These are phyloP conservation scores for Myxocyprinus asiaticus DNA, from an alignment of 2,113 vertebrate species.

Conservation along the genomic window DNA sequence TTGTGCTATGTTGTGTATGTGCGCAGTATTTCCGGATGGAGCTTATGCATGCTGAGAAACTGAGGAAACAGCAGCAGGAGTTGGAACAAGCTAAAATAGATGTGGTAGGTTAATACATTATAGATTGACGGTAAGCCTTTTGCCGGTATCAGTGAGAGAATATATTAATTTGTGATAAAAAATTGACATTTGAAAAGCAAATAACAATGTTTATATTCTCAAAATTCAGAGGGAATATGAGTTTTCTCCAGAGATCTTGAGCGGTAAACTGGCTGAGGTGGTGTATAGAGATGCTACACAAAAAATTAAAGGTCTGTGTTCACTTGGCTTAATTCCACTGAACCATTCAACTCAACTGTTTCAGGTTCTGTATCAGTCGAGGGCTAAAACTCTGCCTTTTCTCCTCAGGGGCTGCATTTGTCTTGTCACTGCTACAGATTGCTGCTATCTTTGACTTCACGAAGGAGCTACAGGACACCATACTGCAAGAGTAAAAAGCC, in stretches of 20 bases:
- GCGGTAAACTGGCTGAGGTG: conserved; percentile 84
- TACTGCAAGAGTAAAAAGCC: conserved; percentile 84
- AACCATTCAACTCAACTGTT: background rate
- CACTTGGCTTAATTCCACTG: conserved; percentile 47
- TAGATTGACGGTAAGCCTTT: background rate
- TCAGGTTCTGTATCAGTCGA: rapidly evolving
- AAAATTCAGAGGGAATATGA: conserved; percentile 77
- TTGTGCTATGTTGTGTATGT: background rate
- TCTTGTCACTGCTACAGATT: conserved; percentile 84
- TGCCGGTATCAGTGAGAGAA: no score
- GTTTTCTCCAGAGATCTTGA: conserved; percentile 86
- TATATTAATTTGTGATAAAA: no score
- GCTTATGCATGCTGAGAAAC: conserved; percentile 90
- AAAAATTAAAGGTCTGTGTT: conserved; percentile 83
- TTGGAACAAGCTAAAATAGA: conserved; percentile 87
- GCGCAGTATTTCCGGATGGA: conserved; percentile 97
- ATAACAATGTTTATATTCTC: no score
- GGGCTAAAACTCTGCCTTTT: background rate
- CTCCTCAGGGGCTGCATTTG: conserved; percentile 83
- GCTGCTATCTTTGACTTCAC: conserved; percentile 90
- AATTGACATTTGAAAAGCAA: no score
- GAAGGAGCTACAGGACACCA: conserved; percentile 85
- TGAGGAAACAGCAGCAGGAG: conserved; percentile 84
- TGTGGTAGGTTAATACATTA: conserved; percentile 74
- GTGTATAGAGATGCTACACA: conserved; percentile 83